Evolutionary conservation across 2,113 vertebrate genomes (phyloP).

Genomic region (Hiodon alosoides): DNA sequence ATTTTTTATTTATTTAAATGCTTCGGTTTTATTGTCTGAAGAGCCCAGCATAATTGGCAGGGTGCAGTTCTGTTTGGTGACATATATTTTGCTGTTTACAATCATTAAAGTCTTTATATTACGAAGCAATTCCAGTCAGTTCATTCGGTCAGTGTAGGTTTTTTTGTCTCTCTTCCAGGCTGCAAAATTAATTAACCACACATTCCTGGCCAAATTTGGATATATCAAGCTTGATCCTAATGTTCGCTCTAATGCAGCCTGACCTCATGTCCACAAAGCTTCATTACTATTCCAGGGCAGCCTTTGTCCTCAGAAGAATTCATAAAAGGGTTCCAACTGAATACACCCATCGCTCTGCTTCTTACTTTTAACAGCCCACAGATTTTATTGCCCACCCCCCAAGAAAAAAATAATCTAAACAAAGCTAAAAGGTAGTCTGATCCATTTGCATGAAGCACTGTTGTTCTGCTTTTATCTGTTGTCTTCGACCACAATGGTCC

Average conservation of each 20-base stretch:
- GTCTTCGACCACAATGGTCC: constrained; percentile 86
- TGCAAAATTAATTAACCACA: constrained; percentile 1
- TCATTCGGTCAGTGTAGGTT: neutral
- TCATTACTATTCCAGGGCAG: neutral
- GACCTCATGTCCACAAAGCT: neutral
- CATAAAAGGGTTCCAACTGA: neutral
- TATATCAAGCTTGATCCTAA: neutral
- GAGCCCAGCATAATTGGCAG: neutral
- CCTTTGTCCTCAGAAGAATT: neutral
- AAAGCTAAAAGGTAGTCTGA: neutral
- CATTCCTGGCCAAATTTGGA: neutral
- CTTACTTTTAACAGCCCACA: neutral
- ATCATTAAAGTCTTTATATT: constrained; percentile 1
- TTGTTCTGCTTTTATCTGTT: constrained; percentile 61
- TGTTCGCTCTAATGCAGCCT: neutral
- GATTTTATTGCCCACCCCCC: neutral
- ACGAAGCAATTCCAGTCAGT: neutral
- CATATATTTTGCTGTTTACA: neutral
- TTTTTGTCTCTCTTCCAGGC: neutral
- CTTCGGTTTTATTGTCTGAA: constrained; percentile 3
- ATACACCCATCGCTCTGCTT: neutral
- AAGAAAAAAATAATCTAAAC: neutral
- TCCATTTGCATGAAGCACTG: neutral
- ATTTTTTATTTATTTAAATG: constrained; percentile 5
- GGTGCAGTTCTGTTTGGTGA: neutral